Evolutionary conservation across 2,113 vertebrate species (phyloP).

Genomic region (Cebus imitator): DNA sequence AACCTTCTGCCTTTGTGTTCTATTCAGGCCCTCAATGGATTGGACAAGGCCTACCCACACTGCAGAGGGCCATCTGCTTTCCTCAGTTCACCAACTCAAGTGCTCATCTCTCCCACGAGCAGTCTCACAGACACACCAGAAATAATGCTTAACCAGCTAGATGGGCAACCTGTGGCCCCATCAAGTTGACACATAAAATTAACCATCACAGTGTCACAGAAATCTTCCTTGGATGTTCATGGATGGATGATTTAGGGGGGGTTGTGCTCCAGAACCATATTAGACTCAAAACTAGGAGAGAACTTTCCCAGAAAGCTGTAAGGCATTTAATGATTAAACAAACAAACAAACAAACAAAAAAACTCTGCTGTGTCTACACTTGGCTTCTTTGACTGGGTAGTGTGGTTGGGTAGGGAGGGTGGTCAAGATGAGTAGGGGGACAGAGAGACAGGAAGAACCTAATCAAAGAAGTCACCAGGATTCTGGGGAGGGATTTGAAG

Average conservation of each 20-base stretch:
- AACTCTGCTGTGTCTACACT: neutral
- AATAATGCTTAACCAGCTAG: neutral
- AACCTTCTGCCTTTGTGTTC: neutral
- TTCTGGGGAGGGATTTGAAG: neutral
- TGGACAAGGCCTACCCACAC: neutral
- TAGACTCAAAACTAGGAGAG: neutral
- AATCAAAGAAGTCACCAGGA: too few species aligned
- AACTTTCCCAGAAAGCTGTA: neutral
- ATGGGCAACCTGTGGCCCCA: neutral
- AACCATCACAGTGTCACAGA: neutral
- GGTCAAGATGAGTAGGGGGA: too few species aligned
- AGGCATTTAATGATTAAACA: neutral
- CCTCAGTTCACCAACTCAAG: neutral
- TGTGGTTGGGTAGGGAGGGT: neutral
- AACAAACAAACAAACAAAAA: too few species aligned
- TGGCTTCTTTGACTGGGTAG: neutral
- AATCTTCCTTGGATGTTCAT: neutral
- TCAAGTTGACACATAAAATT: neutral
- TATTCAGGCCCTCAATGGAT: neutral
- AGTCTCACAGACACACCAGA: neutral
- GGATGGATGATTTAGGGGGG: neutral
- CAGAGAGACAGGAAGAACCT: neutral
- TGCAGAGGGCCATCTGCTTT: neutral
- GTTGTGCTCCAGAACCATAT: neutral
- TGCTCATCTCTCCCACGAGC: neutral